Evolutionary conservation across 2,797 vertebrate species (phyloP).

Genomic region (Phataginus tetradactyla): DNA sequence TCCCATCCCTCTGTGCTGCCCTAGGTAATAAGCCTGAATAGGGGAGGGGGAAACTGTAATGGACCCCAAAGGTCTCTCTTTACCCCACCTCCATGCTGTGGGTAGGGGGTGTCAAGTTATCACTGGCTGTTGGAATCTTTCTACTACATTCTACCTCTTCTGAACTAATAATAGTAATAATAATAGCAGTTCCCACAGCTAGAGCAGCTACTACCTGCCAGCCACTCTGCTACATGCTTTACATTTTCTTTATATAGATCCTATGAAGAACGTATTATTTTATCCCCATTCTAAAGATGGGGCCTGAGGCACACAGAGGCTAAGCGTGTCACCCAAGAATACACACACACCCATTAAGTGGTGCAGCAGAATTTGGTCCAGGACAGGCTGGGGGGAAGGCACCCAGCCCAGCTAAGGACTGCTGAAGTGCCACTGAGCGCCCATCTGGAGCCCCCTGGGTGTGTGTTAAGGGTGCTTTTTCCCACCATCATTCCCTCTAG

Average conservation of each 20-base stretch:
- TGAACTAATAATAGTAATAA: slow-evolving; percentile 5
- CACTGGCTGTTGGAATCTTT: neutral
- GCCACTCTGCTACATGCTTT: neutral
- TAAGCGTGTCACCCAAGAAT: neutral
- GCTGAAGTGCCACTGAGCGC: neutral
- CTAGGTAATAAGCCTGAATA: slow-evolving; percentile 24
- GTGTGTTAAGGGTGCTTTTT: neutral
- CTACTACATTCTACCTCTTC: neutral
- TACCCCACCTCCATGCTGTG: neutral
- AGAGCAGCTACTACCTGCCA: neutral
- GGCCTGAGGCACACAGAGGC: neutral
- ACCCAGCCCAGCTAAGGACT: neutral
- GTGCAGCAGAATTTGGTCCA: neutral
- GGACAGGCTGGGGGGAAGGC: neutral
- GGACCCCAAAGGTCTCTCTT: neutral
- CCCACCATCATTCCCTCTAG: neutral
- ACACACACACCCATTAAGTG: neutral
- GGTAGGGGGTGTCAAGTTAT: neutral
- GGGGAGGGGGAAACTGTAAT: neutral
- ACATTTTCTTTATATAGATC: neutral
- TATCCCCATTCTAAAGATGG: slow-evolving; percentile 23
- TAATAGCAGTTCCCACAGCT: neutral
- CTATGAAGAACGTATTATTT: neutral
- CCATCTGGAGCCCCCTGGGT: neutral
- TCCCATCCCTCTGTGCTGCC: neutral